Evolutionary conservation across 1,140 invertebrate genomes (phyloP).

Genomic region (Heliconius eleuchia): DNA sequence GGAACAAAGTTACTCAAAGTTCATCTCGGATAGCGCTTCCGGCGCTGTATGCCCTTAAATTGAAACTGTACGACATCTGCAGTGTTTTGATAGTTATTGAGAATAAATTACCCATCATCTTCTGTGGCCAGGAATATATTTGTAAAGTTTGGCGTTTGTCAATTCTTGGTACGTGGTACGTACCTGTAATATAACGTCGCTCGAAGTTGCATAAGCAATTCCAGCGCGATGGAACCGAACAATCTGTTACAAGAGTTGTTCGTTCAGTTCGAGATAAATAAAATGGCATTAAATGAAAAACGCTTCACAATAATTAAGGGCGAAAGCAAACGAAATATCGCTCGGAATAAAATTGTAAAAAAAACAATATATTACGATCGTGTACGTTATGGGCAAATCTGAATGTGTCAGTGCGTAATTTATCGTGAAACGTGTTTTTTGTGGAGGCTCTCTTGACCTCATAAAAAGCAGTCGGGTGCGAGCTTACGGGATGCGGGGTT

Average conservation of each 20-base stretch:
- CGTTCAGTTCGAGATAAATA: constrained; percentile 14
- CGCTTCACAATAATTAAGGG: constrained; percentile 12
- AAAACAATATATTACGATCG: constrained; percentile 73
- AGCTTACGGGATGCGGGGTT: constrained; percentile 51
- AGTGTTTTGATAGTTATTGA: constrained; percentile 70
- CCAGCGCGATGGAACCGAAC: background rate
- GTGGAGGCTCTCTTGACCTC: constrained; percentile 77
- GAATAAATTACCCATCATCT: constrained; percentile 62
- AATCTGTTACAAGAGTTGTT: constrained; percentile 15
- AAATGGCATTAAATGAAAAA: constrained; percentile 16
- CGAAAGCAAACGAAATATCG: constrained; percentile 21
- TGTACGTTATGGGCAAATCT: constrained; percentile 77
- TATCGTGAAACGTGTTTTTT: constrained; percentile 76
- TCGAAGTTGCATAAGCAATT: constrained; percentile 18
- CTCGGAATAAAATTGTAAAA: constrained; percentile 51
- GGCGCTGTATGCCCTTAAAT: constrained; percentile 67
- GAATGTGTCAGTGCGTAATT: constrained; percentile 80
- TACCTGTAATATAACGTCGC: constrained; percentile 25
- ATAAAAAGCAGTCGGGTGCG: constrained; percentile 74
- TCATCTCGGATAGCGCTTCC: constrained; percentile 66
- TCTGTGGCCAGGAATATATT: constrained; percentile 44
- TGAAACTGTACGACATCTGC: constrained; percentile 76
- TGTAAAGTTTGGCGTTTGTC: constrained; percentile 42
- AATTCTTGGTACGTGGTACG: constrained; percentile 27
- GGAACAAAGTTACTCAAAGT: constrained; percentile 68